phyloP scores from a whole-genome alignment of 2,888 invertebrate genomes.

The Ormyrus nitidulus region DNA sequence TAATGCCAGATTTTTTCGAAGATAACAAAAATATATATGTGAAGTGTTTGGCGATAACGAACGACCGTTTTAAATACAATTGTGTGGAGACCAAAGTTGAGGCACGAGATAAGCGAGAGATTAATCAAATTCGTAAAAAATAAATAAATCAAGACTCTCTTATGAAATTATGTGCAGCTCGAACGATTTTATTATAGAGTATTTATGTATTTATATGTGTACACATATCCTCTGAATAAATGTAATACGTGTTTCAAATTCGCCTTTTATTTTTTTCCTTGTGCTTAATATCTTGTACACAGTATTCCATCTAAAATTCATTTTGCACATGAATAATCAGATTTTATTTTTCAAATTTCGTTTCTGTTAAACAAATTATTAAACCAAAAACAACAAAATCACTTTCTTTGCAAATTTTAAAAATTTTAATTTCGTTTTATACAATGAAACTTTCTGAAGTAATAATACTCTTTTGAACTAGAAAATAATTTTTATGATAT shows the following conservation, averaged over 20 bases:
- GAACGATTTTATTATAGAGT: slow-evolving; percentile 69
- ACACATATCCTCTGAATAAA: slow-evolving; percentile 73
- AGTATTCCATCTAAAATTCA: not conserved
- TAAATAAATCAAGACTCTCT: slow-evolving; percentile 26
- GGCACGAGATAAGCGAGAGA: slow-evolving; percentile 19
- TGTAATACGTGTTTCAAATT: slow-evolving; percentile 70
- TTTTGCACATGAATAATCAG: slow-evolving; percentile 25
- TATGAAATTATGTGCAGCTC: slow-evolving; percentile 60
- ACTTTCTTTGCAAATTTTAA: too few relatives aligned
- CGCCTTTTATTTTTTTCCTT: not conserved
- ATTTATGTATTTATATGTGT: slow-evolving; percentile 74
- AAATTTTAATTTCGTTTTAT: too few relatives aligned
- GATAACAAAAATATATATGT: not conserved
- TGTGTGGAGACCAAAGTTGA: slow-evolving; percentile 44
- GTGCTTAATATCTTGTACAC: not conserved
- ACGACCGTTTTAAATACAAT: slow-evolving; percentile 9
- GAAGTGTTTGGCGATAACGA: slow-evolving; percentile 19
- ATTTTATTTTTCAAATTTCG: slow-evolving; percentile 38
- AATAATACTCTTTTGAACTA: too few relatives aligned
- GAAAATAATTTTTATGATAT: too few relatives aligned
- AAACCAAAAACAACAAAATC: too few relatives aligned
- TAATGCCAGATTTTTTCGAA: slow-evolving; percentile 22
- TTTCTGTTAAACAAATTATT: slow-evolving; percentile 23
- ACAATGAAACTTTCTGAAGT: too few relatives aligned
- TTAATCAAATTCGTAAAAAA: slow-evolving; percentile 32